Base-by-base conservation (phyloP, 2,888 invertebrate genomes). In the Halictus ligatus region DNA sequence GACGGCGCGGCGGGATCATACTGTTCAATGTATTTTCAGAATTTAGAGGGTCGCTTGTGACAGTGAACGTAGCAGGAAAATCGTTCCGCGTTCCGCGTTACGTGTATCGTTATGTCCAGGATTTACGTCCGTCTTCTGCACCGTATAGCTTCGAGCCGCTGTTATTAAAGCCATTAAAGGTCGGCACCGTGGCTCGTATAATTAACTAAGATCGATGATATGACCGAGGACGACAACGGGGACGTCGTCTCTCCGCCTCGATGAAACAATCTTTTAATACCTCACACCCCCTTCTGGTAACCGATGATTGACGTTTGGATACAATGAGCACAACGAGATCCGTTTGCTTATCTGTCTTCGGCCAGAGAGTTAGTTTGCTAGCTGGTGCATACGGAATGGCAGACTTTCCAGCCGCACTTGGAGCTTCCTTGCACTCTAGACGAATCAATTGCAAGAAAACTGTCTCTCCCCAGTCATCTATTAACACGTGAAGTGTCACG, bases 151-250 rank as follows among this genome's bases (percentile, higher is more conserved):
- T 69, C 75, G 48, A 46, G 74, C 74, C 78, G 76, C 58, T 84
- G 89, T 83, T 89, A 87, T 89, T 89, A 87, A 88, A 90, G 89
- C 81, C 80, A 89, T 88, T 89, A 89, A 89, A 88, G 89, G 86
- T 90, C 90, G 84, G 46, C 83, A 75, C 75, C 75, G 80, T 83
- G 82, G 83, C 73, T 84, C 81, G 84, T 89, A 89, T 90, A 89
- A 89, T 89, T 89, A 89, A 89, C 89, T 67, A 82, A 90, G 89
- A 89, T 89, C 90, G 90, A 89, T 89, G 89, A 77, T 89, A 86
- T 67, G 69, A 75, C 67, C 79, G 84, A 83, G 81, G 81, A 83
- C 76, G 80, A 77, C 79, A 76, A 80, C 82, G 77, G 48, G 77
- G 78, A 81, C 54, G 72, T 72, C 75, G 75, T 76, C 83, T 79